Conservation (phyloP, 2,888 invertebrate genomes). For the Aporophyla lueneburgensis region DNA sequence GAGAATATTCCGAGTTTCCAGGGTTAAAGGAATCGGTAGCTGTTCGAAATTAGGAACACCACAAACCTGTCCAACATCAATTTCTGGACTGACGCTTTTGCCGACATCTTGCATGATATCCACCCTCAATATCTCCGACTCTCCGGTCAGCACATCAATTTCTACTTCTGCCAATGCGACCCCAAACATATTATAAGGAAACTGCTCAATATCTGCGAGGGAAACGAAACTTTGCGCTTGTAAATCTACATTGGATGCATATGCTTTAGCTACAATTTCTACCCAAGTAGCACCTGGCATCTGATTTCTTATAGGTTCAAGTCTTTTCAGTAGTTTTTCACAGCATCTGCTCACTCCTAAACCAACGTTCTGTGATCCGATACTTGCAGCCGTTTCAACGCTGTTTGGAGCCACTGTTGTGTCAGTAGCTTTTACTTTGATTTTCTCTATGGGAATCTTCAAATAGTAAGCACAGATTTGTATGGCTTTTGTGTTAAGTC, state of each 20-base stretch:
- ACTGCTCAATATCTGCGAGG: conserved; percentile 59
- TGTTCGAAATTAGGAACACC: neutral
- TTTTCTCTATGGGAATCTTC: conserved; percentile 91
- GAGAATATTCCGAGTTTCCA: no score
- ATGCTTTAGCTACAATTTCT: conserved; percentile 86
- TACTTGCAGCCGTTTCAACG: conserved; percentile 92
- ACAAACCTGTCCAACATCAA: conserved; percentile 92
- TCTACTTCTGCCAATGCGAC: conserved; percentile 92
- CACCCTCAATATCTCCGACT: conserved; percentile 90
- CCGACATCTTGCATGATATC: conserved; percentile 93
- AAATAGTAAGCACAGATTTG: conserved; percentile 92
- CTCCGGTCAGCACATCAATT: conserved; percentile 93
- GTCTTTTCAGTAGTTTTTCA: conserved; percentile 82
- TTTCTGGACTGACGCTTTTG: conserved; percentile 91
- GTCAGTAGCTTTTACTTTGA: conserved; percentile 92
- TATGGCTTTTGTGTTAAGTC: conserved; percentile 92
- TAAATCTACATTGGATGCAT: conserved; percentile 73
- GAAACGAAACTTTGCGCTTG: conserved; percentile 74
- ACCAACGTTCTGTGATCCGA: conserved; percentile 92
- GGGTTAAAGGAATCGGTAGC: no score
- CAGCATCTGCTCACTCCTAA: conserved; percentile 89
- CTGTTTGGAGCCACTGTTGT: conserved; percentile 92
- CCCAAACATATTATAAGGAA: conserved; percentile 86
- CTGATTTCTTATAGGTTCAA: conserved; percentile 82
- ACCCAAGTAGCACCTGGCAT: conserved; percentile 85